Base-by-base conservation (phyloP, 2,113 vertebrate genomes). In the Pteruthius melanotis region DNA sequence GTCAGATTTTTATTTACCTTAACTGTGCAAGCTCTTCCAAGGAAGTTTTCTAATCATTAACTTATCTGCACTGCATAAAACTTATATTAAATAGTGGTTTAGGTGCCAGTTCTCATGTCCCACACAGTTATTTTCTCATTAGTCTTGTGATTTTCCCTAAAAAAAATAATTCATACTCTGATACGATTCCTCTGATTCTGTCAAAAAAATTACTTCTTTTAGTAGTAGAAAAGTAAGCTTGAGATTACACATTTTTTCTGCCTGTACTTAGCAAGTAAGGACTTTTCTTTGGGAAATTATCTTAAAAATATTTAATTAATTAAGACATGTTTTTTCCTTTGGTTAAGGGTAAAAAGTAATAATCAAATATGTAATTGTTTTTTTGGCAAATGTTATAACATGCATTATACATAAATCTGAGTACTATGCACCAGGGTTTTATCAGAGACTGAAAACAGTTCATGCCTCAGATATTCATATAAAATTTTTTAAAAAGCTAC, bases 331-430 rank as follows among this genome's bases (percentile, higher is more conserved):
- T 70, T 69, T 79, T 39, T 10, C 8, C 9, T 54, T 63, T 37
- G 24, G 17, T 6, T 8, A 80, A n/a, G 49, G 9, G 7, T 64
- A 20, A 63, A 79, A 52, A 79, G 15, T 18, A 86, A 61, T 35
- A 35, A 63, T 19, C 1, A 72, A 37, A 22, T 40, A 69, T 2
- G 1, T 15, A 39, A 24, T 37, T 78, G 8, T 0, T 6, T 59
- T 65, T 70, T 9, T 47, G 31, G 30, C 18, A 82, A 60, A 44
- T 42, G 2, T 17, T 60, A 9, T 49, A 63, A 35, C 18, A 37
- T 24, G 33, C 1, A 6, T 1, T 23, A 30, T 22, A 31, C 9
- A 47, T 15, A 57, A 49, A 40, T 7, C 11, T 18, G 3, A 82
- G 6, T 28, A 42, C 9, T 30, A 33, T 33, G 10, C 22, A 37